Conservation (phyloP, 37 sponge, comb jelly and placozoan genomes). For the Halisarca cf. caerulea region DNA sequence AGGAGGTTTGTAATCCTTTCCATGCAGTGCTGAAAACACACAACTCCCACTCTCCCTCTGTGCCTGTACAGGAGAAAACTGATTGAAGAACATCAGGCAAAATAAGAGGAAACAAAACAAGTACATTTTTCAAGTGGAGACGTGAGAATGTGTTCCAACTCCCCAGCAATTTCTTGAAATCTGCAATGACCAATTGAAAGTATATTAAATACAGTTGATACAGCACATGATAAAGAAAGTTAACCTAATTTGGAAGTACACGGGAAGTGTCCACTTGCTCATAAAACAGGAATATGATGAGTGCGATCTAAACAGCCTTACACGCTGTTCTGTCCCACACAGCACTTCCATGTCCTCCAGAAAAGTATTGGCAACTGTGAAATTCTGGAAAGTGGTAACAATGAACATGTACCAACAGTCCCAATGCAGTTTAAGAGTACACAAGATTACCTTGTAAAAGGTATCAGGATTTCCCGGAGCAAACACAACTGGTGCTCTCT, state of each 20-base stretch:
- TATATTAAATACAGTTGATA: not conserved
- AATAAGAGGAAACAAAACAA: not conserved
- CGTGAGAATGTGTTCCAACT: slow-evolving; percentile 54
- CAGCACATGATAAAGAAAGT: not conserved
- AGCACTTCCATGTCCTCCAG: slow-evolving; percentile 66
- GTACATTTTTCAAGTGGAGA: slow-evolving; percentile 35
- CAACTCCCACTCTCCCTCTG: slow-evolving; percentile 41
- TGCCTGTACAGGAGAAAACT: too few relatives aligned
- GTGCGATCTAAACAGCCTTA: slow-evolving; percentile 58
- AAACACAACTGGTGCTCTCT: slow-evolving; percentile 64
- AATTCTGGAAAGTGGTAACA: slow-evolving; percentile 77
- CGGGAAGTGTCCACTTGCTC: slow-evolving; percentile 94
- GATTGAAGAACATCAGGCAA: too few relatives aligned
- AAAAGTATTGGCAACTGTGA: slow-evolving; percentile 70
- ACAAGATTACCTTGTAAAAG: slow-evolving; percentile 67
- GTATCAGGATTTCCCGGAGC: slow-evolving; percentile 90
- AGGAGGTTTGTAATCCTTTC: slow-evolving; percentile 69
- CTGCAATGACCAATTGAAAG: slow-evolving; percentile 44
- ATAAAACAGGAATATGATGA: slow-evolving; percentile 72
- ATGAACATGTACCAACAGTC: not conserved
- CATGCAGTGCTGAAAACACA: slow-evolving; percentile 53
- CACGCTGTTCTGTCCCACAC: slow-evolving; percentile 48
- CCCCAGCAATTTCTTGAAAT: slow-evolving; percentile 88
- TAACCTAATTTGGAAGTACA: slow-evolving; percentile 98
- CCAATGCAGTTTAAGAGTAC: not conserved